phyloP scores from a whole-genome alignment of 2,888 invertebrate species.

The Pherbina coryleti region DNA sequence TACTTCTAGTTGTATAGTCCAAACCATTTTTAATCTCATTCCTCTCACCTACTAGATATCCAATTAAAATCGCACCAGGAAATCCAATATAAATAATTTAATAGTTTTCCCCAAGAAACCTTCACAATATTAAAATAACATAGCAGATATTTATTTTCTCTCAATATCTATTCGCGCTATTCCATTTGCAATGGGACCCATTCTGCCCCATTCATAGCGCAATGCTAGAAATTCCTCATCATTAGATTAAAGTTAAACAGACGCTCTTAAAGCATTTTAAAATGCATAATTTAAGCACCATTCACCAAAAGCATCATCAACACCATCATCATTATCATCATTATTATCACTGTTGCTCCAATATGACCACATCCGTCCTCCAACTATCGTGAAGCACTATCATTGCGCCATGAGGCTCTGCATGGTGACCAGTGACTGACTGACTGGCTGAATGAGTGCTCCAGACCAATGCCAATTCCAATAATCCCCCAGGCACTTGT shows the following conservation, averaged over 20 bases:
- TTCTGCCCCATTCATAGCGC: no score
- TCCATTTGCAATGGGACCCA: no score
- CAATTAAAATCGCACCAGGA: not conserved
- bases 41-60: not conserved
- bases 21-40: no score
- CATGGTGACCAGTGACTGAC: not conserved
- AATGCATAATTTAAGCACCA: slow-evolving; percentile 20
- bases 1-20: no score
- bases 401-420: not conserved
- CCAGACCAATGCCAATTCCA: slow-evolving; percentile 21
- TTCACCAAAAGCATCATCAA: slow-evolving; percentile 11
- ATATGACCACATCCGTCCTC: slow-evolving; percentile 16
- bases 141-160: no score
- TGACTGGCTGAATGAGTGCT: not conserved
- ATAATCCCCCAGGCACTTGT: slow-evolving; percentile 57
- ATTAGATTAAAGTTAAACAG: slow-evolving; percentile 17
- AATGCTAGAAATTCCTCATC: not conserved
- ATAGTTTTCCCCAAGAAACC: slow-evolving; percentile 3
- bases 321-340: not conserved
- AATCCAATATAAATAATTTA: not conserved
- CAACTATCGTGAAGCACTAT: not conserved
- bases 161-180: no score
- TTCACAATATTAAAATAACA: not conserved
- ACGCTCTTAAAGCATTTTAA: not conserved
- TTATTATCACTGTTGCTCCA: not conserved